phyloP scores from a whole-genome alignment of 2,113 vertebrate species.

The Haemorhous mexicanus region DNA sequence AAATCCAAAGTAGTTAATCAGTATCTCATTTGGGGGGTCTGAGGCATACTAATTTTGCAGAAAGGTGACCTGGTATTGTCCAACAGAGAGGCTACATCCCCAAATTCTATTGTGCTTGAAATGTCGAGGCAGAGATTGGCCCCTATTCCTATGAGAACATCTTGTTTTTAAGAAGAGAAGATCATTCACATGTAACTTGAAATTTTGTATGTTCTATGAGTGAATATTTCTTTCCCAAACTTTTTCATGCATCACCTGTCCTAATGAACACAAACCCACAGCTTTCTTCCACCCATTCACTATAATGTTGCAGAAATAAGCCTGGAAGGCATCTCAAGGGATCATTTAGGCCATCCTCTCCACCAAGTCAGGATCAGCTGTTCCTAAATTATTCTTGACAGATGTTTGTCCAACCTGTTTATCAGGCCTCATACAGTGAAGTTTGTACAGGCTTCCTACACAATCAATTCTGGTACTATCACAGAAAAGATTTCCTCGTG shows the following conservation, averaged over 20 bases:
- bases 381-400: constrained; percentile 31
- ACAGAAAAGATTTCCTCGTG: neutral
- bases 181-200: neutral
- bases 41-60: neutral
- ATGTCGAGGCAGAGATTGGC: neutral
- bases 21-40: neutral
- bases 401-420: constrained; percentile 12
- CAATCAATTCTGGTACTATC: neutral
- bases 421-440: neutral
- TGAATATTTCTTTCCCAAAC: neutral
- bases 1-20: neutral
- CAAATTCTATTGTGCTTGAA: neutral
- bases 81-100: neutral
- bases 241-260: neutral
- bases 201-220: neutral
- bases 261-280: neutral
- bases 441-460: neutral
- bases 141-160: neutral
- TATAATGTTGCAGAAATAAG: neutral
- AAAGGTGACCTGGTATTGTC: neutral
- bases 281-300: neutral
- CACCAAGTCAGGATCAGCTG: neutral
- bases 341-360: neutral
- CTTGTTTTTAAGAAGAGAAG: neutral
- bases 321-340: neutral